A percentile compares a stretch with the other conserved stretches of the same genome.
These are phyloP conservation scores for Phrynocephalus vlangalii DNA, from an alignment of 2,797 vertebrate genomes.

Conservation along the genomic window DNA sequence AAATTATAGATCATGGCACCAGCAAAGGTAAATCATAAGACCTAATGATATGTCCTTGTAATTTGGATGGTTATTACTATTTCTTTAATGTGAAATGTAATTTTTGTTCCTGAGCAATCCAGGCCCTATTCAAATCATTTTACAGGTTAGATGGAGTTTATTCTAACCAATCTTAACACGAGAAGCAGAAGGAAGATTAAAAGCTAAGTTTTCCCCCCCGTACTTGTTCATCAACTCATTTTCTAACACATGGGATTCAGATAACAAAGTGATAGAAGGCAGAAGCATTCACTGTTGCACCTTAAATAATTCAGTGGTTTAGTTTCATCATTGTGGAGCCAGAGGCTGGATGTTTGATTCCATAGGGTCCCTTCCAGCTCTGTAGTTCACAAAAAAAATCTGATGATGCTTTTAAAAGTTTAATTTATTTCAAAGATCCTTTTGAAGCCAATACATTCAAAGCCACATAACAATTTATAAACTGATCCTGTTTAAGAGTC, in stretches of 20 bases:
- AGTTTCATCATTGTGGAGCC: not conserved
- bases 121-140: no score
- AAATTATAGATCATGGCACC: no score
- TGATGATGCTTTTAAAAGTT: not conserved
- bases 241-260: not conserved
- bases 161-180: not conserved
- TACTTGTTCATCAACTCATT: not conserved
- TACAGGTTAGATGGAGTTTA: not conserved
- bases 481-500: not conserved
- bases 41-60: no score
- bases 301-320: not conserved
- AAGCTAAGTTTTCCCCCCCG: not conserved
- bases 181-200: conserved; percentile 1
- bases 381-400: not conserved
- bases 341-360: no score
- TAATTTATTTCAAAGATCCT: not conserved
- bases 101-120: no score
- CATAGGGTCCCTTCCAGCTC: no score
- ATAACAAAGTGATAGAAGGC: not conserved
- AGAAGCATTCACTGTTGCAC: not conserved
- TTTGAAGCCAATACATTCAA: not conserved
- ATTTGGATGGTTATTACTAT: no score
- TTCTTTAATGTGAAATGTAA: no score
- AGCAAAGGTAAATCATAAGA: no score
- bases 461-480: not conserved